A percentile compares a stretch with the other conserved stretches of the same genome.
phyloP scores from a whole-genome alignment of 2,888 invertebrate species.

The Cryptosula pallasiana region DNA sequence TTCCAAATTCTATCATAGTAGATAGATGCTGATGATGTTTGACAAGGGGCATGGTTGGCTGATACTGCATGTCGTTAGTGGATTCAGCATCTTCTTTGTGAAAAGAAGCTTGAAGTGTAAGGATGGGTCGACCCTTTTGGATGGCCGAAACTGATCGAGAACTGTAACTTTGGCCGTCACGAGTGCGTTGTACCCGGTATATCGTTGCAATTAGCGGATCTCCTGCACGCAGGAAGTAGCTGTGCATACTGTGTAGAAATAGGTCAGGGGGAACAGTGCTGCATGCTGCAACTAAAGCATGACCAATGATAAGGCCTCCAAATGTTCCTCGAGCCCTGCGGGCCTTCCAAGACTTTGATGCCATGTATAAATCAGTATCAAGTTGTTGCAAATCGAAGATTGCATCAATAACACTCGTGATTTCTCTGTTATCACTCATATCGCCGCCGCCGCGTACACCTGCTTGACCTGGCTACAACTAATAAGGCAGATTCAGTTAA shows the following conservation, averaged over 20 bases:
- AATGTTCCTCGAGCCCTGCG: conserved; percentile 41
- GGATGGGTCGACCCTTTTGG: conserved; percentile 51
- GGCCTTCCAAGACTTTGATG: conserved; percentile 38
- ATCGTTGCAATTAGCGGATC: conserved; percentile 44
- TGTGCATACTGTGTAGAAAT: conserved; percentile 52
- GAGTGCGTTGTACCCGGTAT: conserved; percentile 52
- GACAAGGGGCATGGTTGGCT: conserved; percentile 52
- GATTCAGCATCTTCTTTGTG: conserved; percentile 42
- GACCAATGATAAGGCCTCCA: conserved; percentile 54
- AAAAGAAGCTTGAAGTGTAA: conserved; percentile 48
- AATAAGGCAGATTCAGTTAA: too few relatives aligned
- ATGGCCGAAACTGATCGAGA: conserved; percentile 52
- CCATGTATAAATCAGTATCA: conserved; percentile 10
- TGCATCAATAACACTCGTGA: neutral
- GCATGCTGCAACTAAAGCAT: conserved; percentile 51
- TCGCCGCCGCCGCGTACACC: too few relatives aligned
- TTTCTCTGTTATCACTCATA: neutral
- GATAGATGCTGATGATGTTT: conserved; percentile 46
- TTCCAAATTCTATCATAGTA: conserved; percentile 31
- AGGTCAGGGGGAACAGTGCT: conserved; percentile 48
- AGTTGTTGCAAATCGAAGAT: neutral
- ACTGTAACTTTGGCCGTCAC: conserved; percentile 52
- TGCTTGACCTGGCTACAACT: too few relatives aligned
- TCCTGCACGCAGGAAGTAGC: conserved; percentile 53
- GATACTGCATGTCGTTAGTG: conserved; percentile 37